Evolutionary conservation across 2,113 vertebrate species (phyloP).

Genomic region (Bos indicus): DNA sequence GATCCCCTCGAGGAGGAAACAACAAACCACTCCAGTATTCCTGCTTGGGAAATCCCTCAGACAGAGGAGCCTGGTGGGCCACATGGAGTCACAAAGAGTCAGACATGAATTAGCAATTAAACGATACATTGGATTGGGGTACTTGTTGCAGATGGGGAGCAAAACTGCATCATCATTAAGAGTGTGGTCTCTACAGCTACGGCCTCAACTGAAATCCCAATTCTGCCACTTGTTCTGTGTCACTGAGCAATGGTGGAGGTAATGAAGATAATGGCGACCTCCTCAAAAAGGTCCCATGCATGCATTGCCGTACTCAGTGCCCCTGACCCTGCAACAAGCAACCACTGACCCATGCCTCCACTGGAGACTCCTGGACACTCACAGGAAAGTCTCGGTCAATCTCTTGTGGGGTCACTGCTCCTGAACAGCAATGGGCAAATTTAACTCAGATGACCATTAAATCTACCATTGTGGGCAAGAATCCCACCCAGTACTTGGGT

Average conservation of each 20-base stretch:
- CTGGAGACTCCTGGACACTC: background rate
- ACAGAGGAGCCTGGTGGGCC: background rate
- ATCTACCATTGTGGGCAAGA: background rate
- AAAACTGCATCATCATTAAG: background rate
- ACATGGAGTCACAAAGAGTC: background rate
- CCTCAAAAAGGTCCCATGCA: background rate
- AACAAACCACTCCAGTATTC: background rate
- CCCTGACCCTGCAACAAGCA: background rate
- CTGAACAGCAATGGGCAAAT: background rate
- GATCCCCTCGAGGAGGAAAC: background rate
- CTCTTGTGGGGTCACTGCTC: background rate
- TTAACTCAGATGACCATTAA: background rate
- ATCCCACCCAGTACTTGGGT: background rate
- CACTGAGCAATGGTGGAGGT: background rate
- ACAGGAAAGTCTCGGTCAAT: rapidly evolving
- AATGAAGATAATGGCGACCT: background rate
- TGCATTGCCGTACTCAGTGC: background rate
- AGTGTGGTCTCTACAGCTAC: background rate
- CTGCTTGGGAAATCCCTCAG: background rate
- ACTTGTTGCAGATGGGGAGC: background rate
- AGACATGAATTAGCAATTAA: background rate
- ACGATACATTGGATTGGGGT: background rate
- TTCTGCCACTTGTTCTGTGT: background rate
- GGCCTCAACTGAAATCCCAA: background rate
- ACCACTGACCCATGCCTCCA: background rate